Base-by-base conservation (phyloP, 2,113 vertebrate species). In the Bufo bufo region DNA sequence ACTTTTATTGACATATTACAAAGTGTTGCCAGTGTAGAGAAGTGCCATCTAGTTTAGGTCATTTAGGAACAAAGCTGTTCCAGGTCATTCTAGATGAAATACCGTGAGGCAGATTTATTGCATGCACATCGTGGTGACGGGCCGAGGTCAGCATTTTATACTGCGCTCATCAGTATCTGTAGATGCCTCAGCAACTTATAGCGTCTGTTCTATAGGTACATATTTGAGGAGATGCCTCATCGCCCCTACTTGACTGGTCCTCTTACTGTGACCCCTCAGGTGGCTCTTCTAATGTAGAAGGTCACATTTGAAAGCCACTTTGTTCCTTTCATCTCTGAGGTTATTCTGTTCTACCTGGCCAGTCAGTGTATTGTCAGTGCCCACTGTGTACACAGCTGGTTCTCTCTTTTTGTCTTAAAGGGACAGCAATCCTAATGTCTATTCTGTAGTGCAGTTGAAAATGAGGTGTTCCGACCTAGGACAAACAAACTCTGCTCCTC, bases 121-220 rank as follows among this genome's bases (percentile, higher is more conserved):
- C 79, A 63, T 82, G 79, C 80, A 82, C 58, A 82, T 82, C 80
- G 65, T 66, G 50, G 43, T 83, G 81, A 83, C 81, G 66, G 80
- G 14, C 80, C 80, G 66, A 83, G 81, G 81, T 69, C 81, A 82
- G 47, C 50, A 9, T 16, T n/a, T 83, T 6, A 11, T 61, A 19
- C 61, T n/a, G 61, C 11, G 2, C 61, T 16, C 20, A 11, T 81
- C 78, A 59, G 10, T 81, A 43, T 14, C 20, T 6, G 9, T 80
- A 10, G 47, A 47, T 47, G 13, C n/a, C 71, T 47, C 43, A 7
- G 71, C 66, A 69, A 69, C 33, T 33, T 33, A 33, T 33, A 11
- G 23, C n/a, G n/a, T 8, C 16, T 1, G 17, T 66, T 66, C 23
- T 66, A 23, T 66, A 33, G 33, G 23, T 72, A 23, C 14, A 74